Conservation (phyloP, 2,888 invertebrate genomes). For the Drosophila conformis region DNA sequence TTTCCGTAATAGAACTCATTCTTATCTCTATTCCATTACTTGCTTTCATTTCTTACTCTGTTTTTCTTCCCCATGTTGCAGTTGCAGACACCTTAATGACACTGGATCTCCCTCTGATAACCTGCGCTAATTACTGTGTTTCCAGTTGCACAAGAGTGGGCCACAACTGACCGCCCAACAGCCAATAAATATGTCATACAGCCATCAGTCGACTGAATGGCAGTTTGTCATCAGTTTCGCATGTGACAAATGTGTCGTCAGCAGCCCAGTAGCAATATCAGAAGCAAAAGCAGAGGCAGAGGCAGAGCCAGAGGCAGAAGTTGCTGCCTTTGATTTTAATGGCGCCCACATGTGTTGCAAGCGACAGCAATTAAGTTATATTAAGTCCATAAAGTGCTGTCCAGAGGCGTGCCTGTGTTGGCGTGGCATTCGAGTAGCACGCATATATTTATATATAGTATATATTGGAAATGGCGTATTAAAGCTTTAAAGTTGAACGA, state of each 20-base stretch:
- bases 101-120: not conserved
- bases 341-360: slow-evolving; percentile 59
- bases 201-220: slow-evolving; percentile 20
- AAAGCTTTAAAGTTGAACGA: slow-evolving; percentile 30
- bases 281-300: not conserved
- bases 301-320: not conserved
- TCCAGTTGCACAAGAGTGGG: slow-evolving; percentile 7
- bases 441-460: not conserved
- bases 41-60: not conserved
- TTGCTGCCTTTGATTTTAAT: slow-evolving; percentile 61
- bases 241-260: slow-evolving; percentile 40
- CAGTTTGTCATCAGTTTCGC: slow-evolving; percentile 42
- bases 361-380: slow-evolving; percentile 63
- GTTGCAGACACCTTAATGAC: not conserved
- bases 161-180: slow-evolving; percentile 28
- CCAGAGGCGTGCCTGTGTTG: slow-evolving; percentile 9
- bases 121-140: slow-evolving; percentile 11
- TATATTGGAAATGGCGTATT: slow-evolving; percentile 4
- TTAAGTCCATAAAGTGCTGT: slow-evolving; percentile 49
- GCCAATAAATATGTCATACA: slow-evolving; percentile 38
- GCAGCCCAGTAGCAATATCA: slow-evolving; percentile 11
- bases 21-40: not conserved
- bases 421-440: slow-evolving; percentile 13
- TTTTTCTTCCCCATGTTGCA: not conserved
- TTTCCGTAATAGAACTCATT: not conserved